A percentile compares a stretch with the other conserved stretches of the same genome.
Evolutionary conservation across 2,888 invertebrate species (phyloP).

Genomic region (Malthinus flaveolus): DNA sequence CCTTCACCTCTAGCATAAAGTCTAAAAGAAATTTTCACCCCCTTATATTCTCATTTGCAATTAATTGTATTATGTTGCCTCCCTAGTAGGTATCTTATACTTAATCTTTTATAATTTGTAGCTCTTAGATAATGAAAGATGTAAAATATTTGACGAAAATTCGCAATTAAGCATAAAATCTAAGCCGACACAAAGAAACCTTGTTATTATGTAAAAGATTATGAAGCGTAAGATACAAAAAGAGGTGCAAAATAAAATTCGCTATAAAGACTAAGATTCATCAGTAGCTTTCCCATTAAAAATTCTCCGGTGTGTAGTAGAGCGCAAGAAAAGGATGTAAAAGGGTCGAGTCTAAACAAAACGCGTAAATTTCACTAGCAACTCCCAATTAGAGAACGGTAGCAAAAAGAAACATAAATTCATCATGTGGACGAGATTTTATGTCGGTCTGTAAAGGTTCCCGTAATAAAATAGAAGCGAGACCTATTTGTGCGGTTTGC

Average conservation of each 20-base stretch:
- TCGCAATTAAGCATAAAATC: not conserved
- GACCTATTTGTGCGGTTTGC: slow-evolving; percentile 36
- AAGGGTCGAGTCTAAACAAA: slow-evolving; percentile 35
- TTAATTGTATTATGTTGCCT: slow-evolving; percentile 33
- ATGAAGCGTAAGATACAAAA: slow-evolving; percentile 16
- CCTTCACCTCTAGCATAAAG: slow-evolving; percentile 13
- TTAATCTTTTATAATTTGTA: slow-evolving; percentile 4
- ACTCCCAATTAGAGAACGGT: slow-evolving; percentile 36
- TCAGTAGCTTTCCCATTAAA: slow-evolving; percentile 40
- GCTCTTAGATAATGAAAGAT: not conserved
- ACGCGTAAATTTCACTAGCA: slow-evolving; percentile 38
- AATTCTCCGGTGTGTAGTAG: slow-evolving; percentile 36
- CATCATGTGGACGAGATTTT: slow-evolving; percentile 40
- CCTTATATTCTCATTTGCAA: slow-evolving; percentile 28
- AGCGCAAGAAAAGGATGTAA: slow-evolving; percentile 33
- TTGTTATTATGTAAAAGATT: slow-evolving; percentile 12
- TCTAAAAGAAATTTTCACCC: slow-evolving; percentile 27
- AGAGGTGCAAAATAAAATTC: slow-evolving; percentile 23
- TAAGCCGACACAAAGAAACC: slow-evolving; percentile 20
- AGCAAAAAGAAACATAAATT: slow-evolving; percentile 40
- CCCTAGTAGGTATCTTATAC: slow-evolving; percentile 3
- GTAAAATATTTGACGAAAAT: slow-evolving; percentile 1
- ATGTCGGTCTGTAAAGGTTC: slow-evolving; percentile 32
- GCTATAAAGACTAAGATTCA: slow-evolving; percentile 35
- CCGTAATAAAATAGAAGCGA: slow-evolving; percentile 33